Evolutionary conservation across 2,797 vertebrate species (phyloP).

Genomic region (Podarcis lilfordi): DNA sequence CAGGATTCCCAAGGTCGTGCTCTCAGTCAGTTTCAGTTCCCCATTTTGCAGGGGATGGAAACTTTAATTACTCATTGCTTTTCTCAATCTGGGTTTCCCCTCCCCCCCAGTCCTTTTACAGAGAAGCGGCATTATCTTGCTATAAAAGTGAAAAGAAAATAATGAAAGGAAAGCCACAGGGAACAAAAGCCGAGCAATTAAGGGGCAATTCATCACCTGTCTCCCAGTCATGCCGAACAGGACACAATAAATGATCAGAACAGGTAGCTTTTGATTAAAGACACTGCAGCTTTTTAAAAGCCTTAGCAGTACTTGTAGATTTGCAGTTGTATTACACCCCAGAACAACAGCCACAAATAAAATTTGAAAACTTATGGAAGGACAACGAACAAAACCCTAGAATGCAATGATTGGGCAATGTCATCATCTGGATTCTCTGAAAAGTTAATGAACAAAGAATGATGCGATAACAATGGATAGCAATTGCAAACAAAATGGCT

Average conservation of each 20-base stretch:
- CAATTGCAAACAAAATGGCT: background rate
- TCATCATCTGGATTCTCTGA: background rate
- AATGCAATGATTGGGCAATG: background rate
- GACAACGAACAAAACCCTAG: background rate
- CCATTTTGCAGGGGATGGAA: too few species aligned
- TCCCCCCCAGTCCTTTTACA: background rate
- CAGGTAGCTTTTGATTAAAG: constrained; percentile 8
- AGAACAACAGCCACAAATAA: background rate
- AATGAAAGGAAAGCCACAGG: background rate
- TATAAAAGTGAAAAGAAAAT: background rate
- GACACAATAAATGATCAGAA: background rate
- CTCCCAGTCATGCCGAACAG: background rate
- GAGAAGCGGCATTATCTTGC: background rate
- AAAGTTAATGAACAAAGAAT: background rate
- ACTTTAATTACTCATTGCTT: background rate
- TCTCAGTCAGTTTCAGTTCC: background rate
- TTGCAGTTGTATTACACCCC: background rate
- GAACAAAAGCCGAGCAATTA: background rate
- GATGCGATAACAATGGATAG: too few species aligned
- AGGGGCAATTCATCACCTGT: background rate
- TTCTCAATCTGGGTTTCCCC: background rate
- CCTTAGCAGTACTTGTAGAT: background rate
- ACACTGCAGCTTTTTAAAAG: constrained; percentile 23
- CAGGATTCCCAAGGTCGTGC: too few species aligned
- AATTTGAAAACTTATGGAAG: too few species aligned